Percentiles rank a stretch among this genome's conserved stretches.
phyloP scores from a whole-genome alignment of 2,113 vertebrate genomes.

The Vulpes lagopus region DNA sequence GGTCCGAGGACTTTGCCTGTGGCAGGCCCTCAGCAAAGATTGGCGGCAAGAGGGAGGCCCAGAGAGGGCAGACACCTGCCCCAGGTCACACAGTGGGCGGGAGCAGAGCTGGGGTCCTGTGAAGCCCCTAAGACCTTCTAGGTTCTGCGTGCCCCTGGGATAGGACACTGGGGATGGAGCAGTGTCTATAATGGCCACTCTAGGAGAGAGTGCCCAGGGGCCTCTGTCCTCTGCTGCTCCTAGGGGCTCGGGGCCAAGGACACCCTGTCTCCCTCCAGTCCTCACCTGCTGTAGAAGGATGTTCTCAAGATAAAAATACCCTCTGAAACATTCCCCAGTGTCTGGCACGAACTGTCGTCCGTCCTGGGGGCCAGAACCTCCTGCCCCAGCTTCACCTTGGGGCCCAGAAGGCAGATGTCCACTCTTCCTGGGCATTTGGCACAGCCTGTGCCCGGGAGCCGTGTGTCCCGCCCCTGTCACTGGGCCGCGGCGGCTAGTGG shows the following conservation, averaged over 20 bases:
- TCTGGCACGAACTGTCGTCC: neutral
- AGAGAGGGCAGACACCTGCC: neutral
- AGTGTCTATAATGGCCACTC: too few species aligned
- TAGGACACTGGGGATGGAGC: too few species aligned
- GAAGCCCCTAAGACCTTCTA: too few species aligned
- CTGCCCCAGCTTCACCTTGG: neutral
- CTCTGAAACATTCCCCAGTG: constrained; percentile 48
- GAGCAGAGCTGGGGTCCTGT: neutral
- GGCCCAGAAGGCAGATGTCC: neutral
- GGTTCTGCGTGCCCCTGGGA: neutral
- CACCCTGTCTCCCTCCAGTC: constrained; percentile 51
- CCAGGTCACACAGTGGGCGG: neutral
- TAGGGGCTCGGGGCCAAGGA: constrained; percentile 70
- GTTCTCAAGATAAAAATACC: constrained; percentile 82
- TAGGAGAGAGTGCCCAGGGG: neutral
- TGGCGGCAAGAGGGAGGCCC: neutral
- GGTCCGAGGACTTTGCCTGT: accelerated
- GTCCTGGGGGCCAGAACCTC: constrained; percentile 2
- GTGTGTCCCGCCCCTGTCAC: neutral
- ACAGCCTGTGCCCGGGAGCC: neutral
- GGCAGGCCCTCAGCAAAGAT: neutral
- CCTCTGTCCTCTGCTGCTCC: constrained; percentile 38
- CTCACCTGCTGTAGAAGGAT: constrained; percentile 12
- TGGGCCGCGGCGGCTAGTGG: too few species aligned
- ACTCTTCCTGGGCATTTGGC: accelerated